phyloP scores from a whole-genome alignment of 2,797 vertebrate genomes.

The Chelon labrosus region DNA sequence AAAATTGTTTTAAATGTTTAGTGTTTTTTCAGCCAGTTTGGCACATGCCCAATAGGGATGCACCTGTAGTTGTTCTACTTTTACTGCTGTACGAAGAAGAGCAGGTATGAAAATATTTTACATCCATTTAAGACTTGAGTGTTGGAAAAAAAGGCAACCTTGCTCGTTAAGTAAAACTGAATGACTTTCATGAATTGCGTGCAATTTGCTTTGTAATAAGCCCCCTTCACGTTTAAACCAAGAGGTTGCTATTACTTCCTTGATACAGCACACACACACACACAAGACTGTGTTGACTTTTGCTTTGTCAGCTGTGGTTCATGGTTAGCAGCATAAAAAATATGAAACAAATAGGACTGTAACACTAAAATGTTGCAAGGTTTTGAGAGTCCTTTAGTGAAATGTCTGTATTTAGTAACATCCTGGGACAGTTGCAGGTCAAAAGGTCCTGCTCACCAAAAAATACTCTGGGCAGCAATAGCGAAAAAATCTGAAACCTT shows the following conservation, averaged over 20 bases:
- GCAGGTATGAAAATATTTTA: slow-evolving; percentile 16
- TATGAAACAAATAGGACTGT: slow-evolving; percentile 22
- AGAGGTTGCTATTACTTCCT: not conserved
- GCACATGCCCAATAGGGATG: not conserved
- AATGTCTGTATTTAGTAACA: slow-evolving; percentile 20
- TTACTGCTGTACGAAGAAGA: not conserved
- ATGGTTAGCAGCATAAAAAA: slow-evolving; percentile 23
- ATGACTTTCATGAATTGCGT: slow-evolving; percentile 1
- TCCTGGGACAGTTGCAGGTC: slow-evolving; percentile 35
- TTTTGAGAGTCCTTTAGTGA: slow-evolving; percentile 32
- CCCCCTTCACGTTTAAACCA: slow-evolving; percentile 11
- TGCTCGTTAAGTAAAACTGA: slow-evolving; percentile 1
- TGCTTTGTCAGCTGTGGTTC: slow-evolving; percentile 23
- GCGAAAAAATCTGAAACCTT: slow-evolving; percentile 21
- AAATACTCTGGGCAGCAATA: slow-evolving; percentile 10
- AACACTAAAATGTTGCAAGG: slow-evolving; percentile 26
- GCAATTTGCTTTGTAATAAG: slow-evolving; percentile 10
- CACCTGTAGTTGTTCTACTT: not conserved
- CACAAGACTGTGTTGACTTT: slow-evolving; percentile 26
- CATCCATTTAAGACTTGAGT: slow-evolving; percentile 30
- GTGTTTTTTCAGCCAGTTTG: slow-evolving; percentile 32
- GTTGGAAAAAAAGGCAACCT: not conserved
- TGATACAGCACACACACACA: slow-evolving; percentile 1
- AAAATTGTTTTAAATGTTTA: slow-evolving; percentile 2
- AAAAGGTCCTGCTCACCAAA: slow-evolving; percentile 40